A percentile compares a stretch with the other conserved stretches of the same genome.
These are phyloP conservation scores for Hedya salicella DNA, from an alignment of 2,888 invertebrate species.

Conservation along the genomic window DNA sequence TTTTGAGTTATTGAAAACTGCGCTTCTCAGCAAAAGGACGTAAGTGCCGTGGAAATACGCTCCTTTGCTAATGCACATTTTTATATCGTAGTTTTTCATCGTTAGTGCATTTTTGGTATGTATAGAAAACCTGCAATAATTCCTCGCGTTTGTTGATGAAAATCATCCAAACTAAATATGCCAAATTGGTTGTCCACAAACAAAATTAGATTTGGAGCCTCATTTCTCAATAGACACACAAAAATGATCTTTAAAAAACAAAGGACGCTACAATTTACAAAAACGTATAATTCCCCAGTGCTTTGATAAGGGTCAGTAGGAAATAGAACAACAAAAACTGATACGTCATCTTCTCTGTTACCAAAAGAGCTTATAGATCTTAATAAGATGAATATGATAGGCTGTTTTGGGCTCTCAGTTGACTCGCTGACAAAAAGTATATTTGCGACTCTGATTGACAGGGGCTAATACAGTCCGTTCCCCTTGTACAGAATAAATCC, in stretches of 20 bases:
- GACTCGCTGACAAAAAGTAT: conserved; percentile 22
- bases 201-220: no score
- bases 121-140: no score
- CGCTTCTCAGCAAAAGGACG: no score
- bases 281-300: conserved; percentile 4
- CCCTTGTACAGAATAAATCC: conserved; percentile 7
- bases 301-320: conserved; percentile 17
- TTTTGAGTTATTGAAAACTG: no score
- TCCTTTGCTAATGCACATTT: no score
- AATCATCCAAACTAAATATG: no score
- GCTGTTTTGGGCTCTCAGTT: background rate
- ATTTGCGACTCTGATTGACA: conserved; percentile 27
- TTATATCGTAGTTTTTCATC: no score
- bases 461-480: conserved; percentile 5
- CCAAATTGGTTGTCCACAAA: no score
- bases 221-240: no score
- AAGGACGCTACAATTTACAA: conserved; percentile 2
- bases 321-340: conserved; percentile 12
- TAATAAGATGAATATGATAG: background rate
- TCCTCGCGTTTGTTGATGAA: no score
- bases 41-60: no score
- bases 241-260: background rate
- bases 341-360: background rate
- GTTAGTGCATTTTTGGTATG: no score
- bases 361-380: background rate